phyloP scores from a whole-genome alignment of 2,113 vertebrate genomes.

The Prietella phreatophila region DNA sequence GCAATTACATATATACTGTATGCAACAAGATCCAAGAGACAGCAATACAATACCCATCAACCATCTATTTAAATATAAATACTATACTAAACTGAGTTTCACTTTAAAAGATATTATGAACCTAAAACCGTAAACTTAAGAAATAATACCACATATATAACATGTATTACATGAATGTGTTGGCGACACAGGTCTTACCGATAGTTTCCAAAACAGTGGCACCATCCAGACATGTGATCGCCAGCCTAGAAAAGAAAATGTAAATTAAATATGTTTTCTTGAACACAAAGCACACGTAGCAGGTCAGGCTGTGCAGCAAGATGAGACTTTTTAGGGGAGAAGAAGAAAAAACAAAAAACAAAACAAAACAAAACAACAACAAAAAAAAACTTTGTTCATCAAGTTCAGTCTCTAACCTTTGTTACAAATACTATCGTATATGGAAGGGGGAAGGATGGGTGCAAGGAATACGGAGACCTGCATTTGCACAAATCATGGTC shows the following conservation, averaged over 20 bases:
- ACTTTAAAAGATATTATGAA: neutral
- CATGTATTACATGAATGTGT: neutral
- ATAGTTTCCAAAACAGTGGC: constrained; percentile 46
- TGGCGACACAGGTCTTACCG: constrained; percentile 48
- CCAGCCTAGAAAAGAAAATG: constrained; percentile 41
- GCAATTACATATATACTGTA: neutral
- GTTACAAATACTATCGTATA: neutral
- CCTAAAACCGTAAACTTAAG: neutral
- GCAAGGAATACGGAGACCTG: neutral
- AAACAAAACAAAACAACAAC: too few species aligned
- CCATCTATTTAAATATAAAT: neutral
- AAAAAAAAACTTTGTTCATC: neutral
- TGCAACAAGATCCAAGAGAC: neutral
- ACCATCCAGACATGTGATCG: constrained; percentile 34
- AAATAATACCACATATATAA: neutral
- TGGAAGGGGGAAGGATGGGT: neutral
- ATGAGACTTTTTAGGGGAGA: neutral
- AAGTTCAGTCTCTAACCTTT: neutral
- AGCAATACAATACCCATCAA: neutral
- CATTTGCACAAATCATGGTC: constrained; percentile 24
- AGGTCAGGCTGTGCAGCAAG: neutral
- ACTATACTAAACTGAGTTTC: neutral
- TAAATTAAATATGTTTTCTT: constrained; percentile 3
- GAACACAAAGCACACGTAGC: neutral
- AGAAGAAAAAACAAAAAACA: neutral